phyloP scores from a whole-genome alignment of 2,113 vertebrate genomes.

The Cebidichthys violaceus region DNA sequence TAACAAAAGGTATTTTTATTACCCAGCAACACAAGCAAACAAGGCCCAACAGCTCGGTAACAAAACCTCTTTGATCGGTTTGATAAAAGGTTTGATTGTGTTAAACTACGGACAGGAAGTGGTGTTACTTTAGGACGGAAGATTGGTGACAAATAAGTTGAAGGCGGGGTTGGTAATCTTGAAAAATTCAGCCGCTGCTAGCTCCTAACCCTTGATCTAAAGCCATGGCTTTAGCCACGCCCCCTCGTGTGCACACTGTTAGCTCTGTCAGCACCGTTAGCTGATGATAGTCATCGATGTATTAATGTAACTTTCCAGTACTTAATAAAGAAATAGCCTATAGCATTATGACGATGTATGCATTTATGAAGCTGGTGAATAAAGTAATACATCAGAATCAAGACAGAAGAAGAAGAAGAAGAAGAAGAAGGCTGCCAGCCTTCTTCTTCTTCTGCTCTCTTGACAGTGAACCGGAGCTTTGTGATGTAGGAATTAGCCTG shows the following conservation, averaged over 20 bases:
- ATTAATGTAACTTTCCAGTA: not conserved
- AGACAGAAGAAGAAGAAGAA: slow-evolving; percentile 4
- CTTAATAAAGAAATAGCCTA: not conserved
- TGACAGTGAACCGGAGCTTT: slow-evolving; percentile 36
- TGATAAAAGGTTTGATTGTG: not conserved
- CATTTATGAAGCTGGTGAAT: not conserved
- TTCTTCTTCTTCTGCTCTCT: not conserved
- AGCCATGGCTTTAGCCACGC: too few species aligned
- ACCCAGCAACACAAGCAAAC: not conserved
- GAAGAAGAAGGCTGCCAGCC: slow-evolving; percentile 16
- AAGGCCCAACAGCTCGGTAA: not conserved
- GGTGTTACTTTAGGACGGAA: not conserved
- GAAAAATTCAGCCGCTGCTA: not conserved
- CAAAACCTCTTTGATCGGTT: not conserved
- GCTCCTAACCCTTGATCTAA: too few species aligned
- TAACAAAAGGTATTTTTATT: not conserved
- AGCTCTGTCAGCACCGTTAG: too few species aligned
- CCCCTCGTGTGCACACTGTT: too few species aligned
- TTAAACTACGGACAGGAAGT: not conserved
- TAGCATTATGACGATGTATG: not conserved
- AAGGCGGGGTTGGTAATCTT: not conserved
- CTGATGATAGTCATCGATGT: too few species aligned
- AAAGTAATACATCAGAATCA: not conserved
- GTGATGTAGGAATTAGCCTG: slow-evolving; percentile 40
- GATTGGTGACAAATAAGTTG: not conserved